Percentiles rank a stretch among this genome's conserved stretches.
Conservation (phyloP, 2,888 invertebrate genomes). For the Pristionchus fissidentatus region DNA sequence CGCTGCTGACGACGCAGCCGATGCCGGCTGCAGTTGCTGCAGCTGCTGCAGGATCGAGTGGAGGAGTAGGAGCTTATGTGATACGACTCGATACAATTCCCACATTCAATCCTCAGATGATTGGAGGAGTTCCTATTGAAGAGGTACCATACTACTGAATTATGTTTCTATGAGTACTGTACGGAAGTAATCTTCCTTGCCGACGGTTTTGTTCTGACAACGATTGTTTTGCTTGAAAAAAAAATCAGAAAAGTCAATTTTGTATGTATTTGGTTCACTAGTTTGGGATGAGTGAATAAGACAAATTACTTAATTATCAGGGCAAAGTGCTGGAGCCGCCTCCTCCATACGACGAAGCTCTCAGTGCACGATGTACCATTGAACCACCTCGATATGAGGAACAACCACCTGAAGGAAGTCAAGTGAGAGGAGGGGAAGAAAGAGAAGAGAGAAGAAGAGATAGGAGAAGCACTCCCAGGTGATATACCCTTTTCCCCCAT, state of each 20-base stretch:
- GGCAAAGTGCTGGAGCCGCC: conserved; percentile 60
- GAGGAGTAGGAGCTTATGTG: conserved; percentile 55
- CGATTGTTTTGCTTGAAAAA: too few species aligned
- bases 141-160: too few species aligned
- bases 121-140: conserved; percentile 46
- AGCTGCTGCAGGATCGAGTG: neutral
- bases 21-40: neutral
- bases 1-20: neutral
- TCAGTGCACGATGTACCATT: conserved; percentile 51
- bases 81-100: conserved; percentile 66
- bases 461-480: neutral
- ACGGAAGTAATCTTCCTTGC: too few species aligned
- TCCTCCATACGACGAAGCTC: conserved; percentile 68
- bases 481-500: neutral
- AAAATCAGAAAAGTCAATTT: too few species aligned
- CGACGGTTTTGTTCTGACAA: too few species aligned
- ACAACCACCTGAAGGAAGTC: neutral
- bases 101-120: conserved; percentile 64
- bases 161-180: too few species aligned
- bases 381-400: conserved; percentile 52
- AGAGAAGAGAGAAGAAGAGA: neutral
- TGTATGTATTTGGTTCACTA: neutral
- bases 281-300: neutral
- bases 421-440: neutral
- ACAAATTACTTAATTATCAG: neutral